Base-by-base conservation (phyloP, 2,888 invertebrate species). In the Ditula angustiorana region DNA sequence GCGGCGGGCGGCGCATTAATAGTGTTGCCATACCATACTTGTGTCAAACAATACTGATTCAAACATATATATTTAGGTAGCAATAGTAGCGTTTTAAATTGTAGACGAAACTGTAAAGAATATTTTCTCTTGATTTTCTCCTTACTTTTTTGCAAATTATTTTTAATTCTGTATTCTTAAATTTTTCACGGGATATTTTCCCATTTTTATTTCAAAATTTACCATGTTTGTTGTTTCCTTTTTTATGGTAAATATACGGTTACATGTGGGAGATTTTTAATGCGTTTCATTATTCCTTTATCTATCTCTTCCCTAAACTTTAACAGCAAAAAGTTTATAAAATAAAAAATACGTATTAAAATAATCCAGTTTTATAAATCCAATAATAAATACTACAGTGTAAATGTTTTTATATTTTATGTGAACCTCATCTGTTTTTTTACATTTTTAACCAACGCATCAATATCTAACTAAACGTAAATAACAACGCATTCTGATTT, bases 401-500 rank as follows among this genome's bases (percentile, higher is more conserved):
- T 19, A 5, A 33, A 5, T 24, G 33, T 35, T 10, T n/a, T 8
- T 1, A n/a, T 13, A 33, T 13, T 19, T 11, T n/a, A 16, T 0
- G n/a, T 21, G 3, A 5, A 58, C 19, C 3, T 3, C 5, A 8
- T 5, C 16, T 16, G 13, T 16, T 35, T 37, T 11, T 16, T 28
- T 11, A 10, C 46, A 47, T 57, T 49, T 19, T 5, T 11, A 11
- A 41, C 41, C 30, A 49, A 60, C 37, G 53, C 65, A 26, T 49
- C 67, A 70, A 56, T 62, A 82, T 76, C 76, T 67, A 82, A 82
- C 76, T 67, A 82, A 82, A 83, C 82, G 82, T 61, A 72, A 69
- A 74, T 74, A 74, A 74, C 78, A 79, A 79, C 80, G 76, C 81
- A 86, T 77, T 82, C 79, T 68, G 73, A 79, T 80, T 83, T 85